Base-by-base conservation (phyloP, 2,113 vertebrate genomes). In the Catharus minimus region DNA sequence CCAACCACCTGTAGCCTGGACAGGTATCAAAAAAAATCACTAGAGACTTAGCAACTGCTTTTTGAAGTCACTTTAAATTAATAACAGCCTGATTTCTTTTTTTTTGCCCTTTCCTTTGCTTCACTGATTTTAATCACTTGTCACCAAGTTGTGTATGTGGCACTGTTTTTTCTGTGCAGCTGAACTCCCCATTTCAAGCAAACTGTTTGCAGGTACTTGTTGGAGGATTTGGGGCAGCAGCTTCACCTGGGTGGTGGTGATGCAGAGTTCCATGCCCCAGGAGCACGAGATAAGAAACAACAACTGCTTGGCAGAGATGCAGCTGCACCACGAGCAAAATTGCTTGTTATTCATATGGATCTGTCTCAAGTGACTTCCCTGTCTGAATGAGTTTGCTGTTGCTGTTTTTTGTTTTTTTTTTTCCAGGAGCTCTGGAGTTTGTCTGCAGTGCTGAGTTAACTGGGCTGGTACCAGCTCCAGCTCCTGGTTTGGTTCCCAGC, bases 91-190 rank as follows among this genome's bases (percentile, higher is more conserved):
- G 33, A 15, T 30, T 78, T 36, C 21, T 19, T 43, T 73, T 43
- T 43, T 80, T 77, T 33, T 24, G 1, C 0, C 44, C 14, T 49
- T 89, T 52, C 28, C 23, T 58, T 33, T 44, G 19, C 76, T 75
- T 86, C n/a, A 36, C 61, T 85, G 82, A 61, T 88, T 95, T 95
- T 89, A 79, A 92, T 60, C 85, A 62, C 52, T 89, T 84, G 80
- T 67, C 80, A 91, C 88, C 26, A 39, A 77, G 56, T 62, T 89
- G 72, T 92, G 20, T 66, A 26, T 32, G 10, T 62, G 53, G 46
- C 38, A 18, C 20, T 68, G 20, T 30, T 68, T 89, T 67, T 78
- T 27, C 53, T 57, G 60, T 91, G 55, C 47, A 92, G 68, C 47
- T 72, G 44, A 89, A 88, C 38, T 53, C 23, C n/a, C 49, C 32